These are phyloP conservation scores for Smithornis capensis DNA, from an alignment of 2,113 vertebrate species.

Conservation along the genomic window DNA sequence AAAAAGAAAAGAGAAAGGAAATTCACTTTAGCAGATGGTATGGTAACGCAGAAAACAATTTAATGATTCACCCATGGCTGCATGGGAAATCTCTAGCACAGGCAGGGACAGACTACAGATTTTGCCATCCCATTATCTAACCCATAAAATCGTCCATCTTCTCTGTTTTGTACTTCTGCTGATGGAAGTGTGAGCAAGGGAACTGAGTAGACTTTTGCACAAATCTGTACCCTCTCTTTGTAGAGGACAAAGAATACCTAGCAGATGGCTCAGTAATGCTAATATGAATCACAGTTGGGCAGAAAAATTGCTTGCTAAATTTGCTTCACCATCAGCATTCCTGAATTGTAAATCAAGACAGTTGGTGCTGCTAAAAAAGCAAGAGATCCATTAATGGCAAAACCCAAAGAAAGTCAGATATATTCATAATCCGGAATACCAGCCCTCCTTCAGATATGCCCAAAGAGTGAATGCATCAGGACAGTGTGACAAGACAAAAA, in stretches of 20 bases:
- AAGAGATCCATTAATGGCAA: slow-evolving; percentile 34
- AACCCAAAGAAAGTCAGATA: neutral
- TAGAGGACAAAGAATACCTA: slow-evolving; percentile 46
- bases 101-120: neutral
- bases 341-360: slow-evolving; percentile 41
- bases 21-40: neutral
- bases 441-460: neutral
- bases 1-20: neutral
- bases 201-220: neutral
- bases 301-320: slow-evolving; percentile 57
- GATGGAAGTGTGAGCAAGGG: neutral
- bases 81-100: neutral
- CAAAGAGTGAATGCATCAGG: neutral
- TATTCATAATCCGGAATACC: neutral
- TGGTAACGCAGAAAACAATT: neutral
- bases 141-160: neutral
- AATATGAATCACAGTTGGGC: slow-evolving; percentile 29
- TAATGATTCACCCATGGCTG: neutral
- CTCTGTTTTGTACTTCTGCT: neutral
- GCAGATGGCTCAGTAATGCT: slow-evolving; percentile 45
- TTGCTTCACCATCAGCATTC: slow-evolving; percentile 20
- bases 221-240: neutral
- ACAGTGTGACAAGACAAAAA: neutral
- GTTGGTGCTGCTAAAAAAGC: neutral
- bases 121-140: neutral